A percentile compares a stretch with the other conserved stretches of the same genome.
These are phyloP conservation scores for Gavialis gangeticus DNA, from an alignment of 2,113 vertebrate species.

Conservation along the genomic window DNA sequence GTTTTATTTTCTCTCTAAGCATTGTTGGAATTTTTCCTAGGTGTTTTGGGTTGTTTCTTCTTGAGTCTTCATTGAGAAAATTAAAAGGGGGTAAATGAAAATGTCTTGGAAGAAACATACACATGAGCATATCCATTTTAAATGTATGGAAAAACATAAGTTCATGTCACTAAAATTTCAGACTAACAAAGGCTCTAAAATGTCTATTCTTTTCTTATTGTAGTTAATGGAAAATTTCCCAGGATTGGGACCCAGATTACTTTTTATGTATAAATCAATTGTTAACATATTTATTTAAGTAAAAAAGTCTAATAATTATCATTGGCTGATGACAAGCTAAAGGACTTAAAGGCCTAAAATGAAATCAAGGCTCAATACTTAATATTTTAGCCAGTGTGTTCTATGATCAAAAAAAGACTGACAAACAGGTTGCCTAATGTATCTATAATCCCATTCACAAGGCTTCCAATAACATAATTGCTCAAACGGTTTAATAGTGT, in stretches of 20 bases:
- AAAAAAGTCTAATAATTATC: not conserved
- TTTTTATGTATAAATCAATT: not conserved
- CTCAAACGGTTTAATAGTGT: not conserved
- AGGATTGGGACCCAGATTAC: not conserved
- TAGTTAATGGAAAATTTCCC: not conserved
- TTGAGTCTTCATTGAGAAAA: not conserved
- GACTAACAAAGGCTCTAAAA: not conserved
- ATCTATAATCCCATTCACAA: not conserved
- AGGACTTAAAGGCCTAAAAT: not conserved
- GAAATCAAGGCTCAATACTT: not conserved
- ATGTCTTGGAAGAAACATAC: not conserved
- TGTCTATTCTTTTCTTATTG: not conserved
- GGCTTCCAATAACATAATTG: not conserved
- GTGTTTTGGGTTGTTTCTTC: not conserved
- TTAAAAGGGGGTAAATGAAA: not conserved
- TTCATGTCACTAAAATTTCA: not conserved
- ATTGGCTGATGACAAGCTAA: not conserved
- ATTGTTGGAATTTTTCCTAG: not conserved
- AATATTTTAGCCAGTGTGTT: not conserved
- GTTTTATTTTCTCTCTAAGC: not conserved
- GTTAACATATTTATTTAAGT: slow-evolving; percentile 3
- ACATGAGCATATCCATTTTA: not conserved
- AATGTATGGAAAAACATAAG: not conserved
- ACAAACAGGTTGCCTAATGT: not conserved
- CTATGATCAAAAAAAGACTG: not conserved